A percentile compares a stretch with the other conserved stretches of the same genome.
These are phyloP conservation scores for Prinia subflava DNA, from an alignment of 2,113 vertebrate genomes.

Conservation along the genomic window DNA sequence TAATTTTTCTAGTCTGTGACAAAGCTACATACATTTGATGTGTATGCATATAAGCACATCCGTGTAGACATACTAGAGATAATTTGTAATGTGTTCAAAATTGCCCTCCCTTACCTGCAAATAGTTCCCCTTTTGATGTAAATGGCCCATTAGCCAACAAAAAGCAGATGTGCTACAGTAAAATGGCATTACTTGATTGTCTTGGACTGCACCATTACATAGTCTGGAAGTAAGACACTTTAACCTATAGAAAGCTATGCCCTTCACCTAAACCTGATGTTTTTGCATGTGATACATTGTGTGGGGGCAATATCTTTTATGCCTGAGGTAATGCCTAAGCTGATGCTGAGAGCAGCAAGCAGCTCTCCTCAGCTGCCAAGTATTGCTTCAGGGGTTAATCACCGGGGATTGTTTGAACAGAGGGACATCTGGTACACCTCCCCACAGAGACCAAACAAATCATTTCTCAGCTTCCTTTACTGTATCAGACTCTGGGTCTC, in stretches of 20 bases:
- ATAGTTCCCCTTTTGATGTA: background rate
- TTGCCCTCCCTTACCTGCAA: background rate
- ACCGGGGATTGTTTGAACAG: background rate
- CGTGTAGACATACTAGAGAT: background rate
- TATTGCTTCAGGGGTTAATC: background rate
- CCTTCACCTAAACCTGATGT: background rate
- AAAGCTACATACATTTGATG: background rate
- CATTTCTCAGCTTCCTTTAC: constrained; percentile 27
- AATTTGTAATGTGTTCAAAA: background rate
- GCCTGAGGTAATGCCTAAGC: background rate
- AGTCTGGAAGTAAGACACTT: background rate
- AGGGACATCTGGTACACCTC: constrained; percentile 49
- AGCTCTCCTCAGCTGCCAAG: background rate
- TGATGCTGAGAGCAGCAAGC: background rate
- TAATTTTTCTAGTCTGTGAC: background rate
- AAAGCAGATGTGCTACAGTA: background rate
- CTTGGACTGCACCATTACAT: background rate
- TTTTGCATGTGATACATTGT: background rate
- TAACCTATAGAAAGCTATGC: background rate
- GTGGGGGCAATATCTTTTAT: background rate
- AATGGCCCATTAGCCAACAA: background rate
- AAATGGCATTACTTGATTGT: background rate
- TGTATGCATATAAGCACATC: background rate
- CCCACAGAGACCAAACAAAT: constrained; percentile 55
- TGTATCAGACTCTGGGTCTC: constrained; percentile 24